Evolutionary conservation across 1,140 invertebrate genomes (phyloP).

Genomic region (Melanaphis sacchari): DNA sequence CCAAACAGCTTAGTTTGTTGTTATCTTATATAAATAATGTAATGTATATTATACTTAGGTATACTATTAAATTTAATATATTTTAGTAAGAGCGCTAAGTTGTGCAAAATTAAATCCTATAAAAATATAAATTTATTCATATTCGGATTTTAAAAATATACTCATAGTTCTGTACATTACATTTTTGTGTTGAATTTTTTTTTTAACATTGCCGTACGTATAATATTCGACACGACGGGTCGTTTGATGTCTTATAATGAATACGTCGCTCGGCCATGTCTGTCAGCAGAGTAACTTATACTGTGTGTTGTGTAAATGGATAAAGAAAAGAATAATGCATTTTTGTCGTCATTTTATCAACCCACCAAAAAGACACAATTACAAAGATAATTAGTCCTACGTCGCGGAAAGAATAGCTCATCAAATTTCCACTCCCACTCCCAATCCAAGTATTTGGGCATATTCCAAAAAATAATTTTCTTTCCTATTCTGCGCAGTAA

Average conservation of each 20-base stretch:
- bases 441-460: background rate
- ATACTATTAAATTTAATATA: background rate
- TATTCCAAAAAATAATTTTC: background rate
- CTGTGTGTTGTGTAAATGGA: background rate
- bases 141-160: background rate
- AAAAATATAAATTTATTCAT: background rate
- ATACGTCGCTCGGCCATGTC: background rate
- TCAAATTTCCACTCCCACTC: background rate
- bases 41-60: background rate
- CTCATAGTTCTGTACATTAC: background rate
- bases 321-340: background rate
- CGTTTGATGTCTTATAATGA: background rate
- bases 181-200: background rate
- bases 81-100: background rate
- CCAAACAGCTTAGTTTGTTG: conserved; percentile 32
- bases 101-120: background rate
- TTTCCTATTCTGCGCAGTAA: background rate
- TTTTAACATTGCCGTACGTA: background rate
- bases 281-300: background rate
- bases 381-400: conserved; percentile 6
- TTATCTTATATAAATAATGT: background rate
- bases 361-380: conserved; percentile 1
- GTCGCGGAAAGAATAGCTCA: conserved; percentile 4
- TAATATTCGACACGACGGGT: background rate
- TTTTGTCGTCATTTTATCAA: background rate